Evolutionary conservation across 2,797 vertebrate species (phyloP).

Genomic region (Dermochelys coriacea): DNA sequence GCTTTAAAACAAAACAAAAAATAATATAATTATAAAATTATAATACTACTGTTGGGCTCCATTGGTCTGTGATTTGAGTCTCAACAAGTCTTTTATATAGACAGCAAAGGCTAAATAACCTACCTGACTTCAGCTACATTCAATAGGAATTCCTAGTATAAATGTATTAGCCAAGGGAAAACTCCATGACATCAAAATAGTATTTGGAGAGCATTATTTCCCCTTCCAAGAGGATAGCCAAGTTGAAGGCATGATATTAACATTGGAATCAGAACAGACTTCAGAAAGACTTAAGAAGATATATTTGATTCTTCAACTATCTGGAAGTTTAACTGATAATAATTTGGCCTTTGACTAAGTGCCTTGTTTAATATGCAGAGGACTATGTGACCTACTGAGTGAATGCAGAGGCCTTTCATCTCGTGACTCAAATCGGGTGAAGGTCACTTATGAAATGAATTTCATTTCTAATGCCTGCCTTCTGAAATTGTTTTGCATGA

Average conservation of each 20-base stretch:
- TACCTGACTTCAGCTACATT: neutral
- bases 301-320: neutral
- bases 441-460: neutral
- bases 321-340: neutral
- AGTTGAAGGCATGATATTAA: neutral
- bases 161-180: neutral
- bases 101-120: neutral
- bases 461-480: neutral
- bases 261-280: neutral
- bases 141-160: neutral
- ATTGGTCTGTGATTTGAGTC: neutral
- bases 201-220: neutral
- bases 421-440: neutral
- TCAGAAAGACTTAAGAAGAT: neutral
- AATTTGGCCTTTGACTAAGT: neutral
- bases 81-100: neutral
- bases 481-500: neutral
- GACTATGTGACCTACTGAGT: neutral
- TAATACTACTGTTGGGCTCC: neutral
- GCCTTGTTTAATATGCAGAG: neutral
- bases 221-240: neutral
- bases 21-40: neutral
- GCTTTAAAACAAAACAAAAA: conserved; percentile 78
- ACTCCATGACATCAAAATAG: neutral
- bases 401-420: neutral